Conservation (phyloP, 2,113 vertebrate species). For the Crocuta crocuta region DNA sequence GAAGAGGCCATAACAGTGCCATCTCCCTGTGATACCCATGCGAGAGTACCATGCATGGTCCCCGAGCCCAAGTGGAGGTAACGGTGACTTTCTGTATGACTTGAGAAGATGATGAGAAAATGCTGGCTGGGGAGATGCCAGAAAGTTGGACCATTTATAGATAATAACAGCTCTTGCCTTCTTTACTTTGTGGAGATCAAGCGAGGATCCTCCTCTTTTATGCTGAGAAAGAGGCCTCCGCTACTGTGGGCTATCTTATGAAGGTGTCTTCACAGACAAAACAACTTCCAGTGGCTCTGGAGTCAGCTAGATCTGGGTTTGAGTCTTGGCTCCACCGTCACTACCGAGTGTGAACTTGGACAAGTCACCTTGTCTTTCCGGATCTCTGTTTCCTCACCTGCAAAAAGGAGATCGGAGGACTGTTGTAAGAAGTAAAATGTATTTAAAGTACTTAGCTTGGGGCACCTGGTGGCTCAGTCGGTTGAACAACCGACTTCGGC, state of each 20-base stretch:
- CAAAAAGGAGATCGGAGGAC: background rate
- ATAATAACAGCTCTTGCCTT: background rate
- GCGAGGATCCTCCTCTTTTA: background rate
- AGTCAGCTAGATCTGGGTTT: background rate
- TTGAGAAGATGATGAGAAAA: background rate
- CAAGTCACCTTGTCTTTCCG: background rate
- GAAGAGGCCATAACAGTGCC: background rate
- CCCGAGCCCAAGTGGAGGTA: background rate
- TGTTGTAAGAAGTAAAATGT: background rate
- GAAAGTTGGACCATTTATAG: background rate
- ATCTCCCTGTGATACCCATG: background rate
- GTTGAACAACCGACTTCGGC: too few relatives aligned
- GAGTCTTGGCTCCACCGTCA: background rate
- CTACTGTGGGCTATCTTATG: rapidly evolving
- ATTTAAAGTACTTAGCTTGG: background rate
- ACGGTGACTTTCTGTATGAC: background rate
- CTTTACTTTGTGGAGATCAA: background rate
- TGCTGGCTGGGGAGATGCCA: too few relatives aligned
- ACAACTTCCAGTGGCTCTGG: background rate
- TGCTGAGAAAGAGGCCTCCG: background rate
- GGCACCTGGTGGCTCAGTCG: too few relatives aligned
- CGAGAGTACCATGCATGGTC: rapidly evolving
- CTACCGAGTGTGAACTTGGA: background rate
- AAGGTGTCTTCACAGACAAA: too few relatives aligned
- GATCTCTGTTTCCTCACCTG: background rate